Evolutionary conservation across 2,888 invertebrate species (phyloP), one percentile per base, ranked within the genome.

Genomic region (Torymus tubicola): DNA sequence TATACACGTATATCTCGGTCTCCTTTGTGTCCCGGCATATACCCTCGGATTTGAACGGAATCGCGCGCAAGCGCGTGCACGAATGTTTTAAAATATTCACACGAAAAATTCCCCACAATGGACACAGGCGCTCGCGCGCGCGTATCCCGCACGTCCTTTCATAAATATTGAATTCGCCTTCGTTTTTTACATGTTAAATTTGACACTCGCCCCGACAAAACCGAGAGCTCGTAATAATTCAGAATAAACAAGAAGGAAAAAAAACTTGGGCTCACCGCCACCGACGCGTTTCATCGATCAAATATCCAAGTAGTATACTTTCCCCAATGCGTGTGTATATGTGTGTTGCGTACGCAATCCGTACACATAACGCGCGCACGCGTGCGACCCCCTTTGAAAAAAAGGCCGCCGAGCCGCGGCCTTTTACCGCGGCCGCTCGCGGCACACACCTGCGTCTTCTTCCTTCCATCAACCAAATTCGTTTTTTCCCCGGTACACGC

Each of bases 401-500:
- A 65, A 65, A 61, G 18, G 16, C 61, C 69, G 13, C 55, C 10
- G 61, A 12, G 64, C 24, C 53, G 13, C 16, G 31, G 63, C 24
- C 57, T 55, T 70, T 70, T 57, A 70, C 63, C 82, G 65, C 70
- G 69, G 31, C 31, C 57, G 21, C 73, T 53, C 69, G 61, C 71
- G 71, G 61, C 74, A 77, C 80, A 72, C 81, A 81, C 77, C 75
- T 80, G 78, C 75, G 75, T 65, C 80, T 61, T 68, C 77, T 63
- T 75, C 55, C 71, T 61, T 50, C 81, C 78, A 72, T 81, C 71
- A 77, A 65, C 81, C 80, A 81, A 81, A 83, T 81, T 83, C 82
- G 64, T 82, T 83, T 63, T 69, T 50, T 63, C 31, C 31, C 31
- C 31, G 31, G 31, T 31, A 31, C 31, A 31, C 31, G 31, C 31